Percentiles rank a stretch among this genome's conserved stretches.
Conservation (phyloP, 2,888 invertebrate genomes). For the Poecilus cupreus region DNA sequence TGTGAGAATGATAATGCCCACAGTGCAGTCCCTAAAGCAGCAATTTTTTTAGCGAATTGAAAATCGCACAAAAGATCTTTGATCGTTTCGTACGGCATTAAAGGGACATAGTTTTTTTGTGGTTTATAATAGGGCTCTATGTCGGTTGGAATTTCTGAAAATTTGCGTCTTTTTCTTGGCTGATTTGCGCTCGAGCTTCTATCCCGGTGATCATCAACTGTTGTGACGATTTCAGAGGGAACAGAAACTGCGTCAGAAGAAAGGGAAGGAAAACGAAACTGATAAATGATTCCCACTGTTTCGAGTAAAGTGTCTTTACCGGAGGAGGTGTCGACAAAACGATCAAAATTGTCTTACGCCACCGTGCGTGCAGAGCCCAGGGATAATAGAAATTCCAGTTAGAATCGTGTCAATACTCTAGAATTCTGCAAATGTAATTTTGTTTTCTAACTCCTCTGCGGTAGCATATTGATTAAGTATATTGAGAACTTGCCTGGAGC, state of each 20-base stretch:
- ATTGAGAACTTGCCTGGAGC: too few relatives aligned
- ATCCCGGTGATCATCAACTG: background rate
- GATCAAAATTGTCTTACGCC: conserved; percentile 64
- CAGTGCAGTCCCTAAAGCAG: background rate
- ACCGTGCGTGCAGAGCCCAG: too few relatives aligned
- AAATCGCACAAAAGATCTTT: background rate
- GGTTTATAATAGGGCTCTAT: too few relatives aligned
- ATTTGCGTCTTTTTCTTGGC: too few relatives aligned
- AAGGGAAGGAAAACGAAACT: conserved; percentile 47
- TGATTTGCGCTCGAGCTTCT: background rate
- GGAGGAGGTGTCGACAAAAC: conserved; percentile 63
- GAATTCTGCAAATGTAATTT: too few relatives aligned
- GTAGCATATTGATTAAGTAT: too few relatives aligned
- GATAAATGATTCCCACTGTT: conserved; percentile 64
- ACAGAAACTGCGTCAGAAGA: background rate
- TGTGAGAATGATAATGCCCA: background rate
- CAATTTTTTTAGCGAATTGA: background rate
- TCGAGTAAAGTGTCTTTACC: conserved; percentile 65
- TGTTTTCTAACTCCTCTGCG: too few relatives aligned
- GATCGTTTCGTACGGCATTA: too few relatives aligned
- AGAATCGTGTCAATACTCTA: too few relatives aligned
- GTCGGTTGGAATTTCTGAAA: too few relatives aligned
- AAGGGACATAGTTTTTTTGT: too few relatives aligned
- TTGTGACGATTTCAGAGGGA: background rate
- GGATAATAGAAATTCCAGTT: too few relatives aligned